These are phyloP conservation scores for Erythrocercus mccallii DNA, from an alignment of 2,113 vertebrate genomes.

Conservation along the genomic window DNA sequence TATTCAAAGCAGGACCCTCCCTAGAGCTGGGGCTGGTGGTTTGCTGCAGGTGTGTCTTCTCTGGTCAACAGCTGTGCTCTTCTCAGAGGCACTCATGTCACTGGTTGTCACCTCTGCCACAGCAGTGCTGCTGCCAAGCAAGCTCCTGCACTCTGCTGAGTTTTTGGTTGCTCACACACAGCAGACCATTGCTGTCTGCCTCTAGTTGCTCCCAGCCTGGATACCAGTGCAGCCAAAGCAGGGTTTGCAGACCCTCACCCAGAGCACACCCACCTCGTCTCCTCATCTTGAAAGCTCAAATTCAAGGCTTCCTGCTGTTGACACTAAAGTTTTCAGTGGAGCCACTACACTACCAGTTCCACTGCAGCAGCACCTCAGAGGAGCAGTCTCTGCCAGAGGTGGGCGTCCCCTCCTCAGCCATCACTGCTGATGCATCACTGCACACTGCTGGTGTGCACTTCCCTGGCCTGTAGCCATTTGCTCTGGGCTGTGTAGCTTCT, in stretches of 20 bases:
- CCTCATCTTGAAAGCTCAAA: not conserved
- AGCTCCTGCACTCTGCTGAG: no score
- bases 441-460: not conserved
- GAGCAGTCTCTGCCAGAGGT: not conserved
- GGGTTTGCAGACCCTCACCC: not conserved
- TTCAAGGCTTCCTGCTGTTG: not conserved
- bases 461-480: not conserved
- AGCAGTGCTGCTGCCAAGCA: not conserved
- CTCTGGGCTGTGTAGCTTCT: not conserved
- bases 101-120: not conserved
- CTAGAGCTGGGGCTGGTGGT: not conserved
- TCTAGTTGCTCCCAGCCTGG: accelerated
- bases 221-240: not conserved
- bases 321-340: not conserved
- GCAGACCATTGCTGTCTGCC: not conserved
- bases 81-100: not conserved
- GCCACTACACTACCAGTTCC: not conserved
- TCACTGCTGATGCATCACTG: no score
- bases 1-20: not conserved
- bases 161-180: not conserved
- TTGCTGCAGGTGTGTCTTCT: not conserved
- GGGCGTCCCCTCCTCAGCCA: not conserved
- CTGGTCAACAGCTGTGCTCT: not conserved
- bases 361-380: not conserved
- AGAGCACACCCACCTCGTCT: not conserved